Evolutionary conservation across 2,797 vertebrate genomes (phyloP), one percentile per base, ranked within the genome.

Genomic region (Cyprinodon diabolis): DNA sequence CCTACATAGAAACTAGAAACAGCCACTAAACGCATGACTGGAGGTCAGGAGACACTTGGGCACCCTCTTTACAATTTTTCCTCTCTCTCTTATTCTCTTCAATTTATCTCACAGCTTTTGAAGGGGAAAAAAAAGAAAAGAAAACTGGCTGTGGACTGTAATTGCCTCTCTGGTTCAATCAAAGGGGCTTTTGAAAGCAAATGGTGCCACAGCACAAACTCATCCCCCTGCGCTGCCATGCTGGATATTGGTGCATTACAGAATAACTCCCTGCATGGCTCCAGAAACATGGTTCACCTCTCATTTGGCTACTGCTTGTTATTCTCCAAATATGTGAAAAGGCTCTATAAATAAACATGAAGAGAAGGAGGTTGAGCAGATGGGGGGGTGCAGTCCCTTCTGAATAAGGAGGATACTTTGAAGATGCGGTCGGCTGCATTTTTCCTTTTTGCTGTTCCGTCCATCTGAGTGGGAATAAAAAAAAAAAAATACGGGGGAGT

Each of bases 281-380:
- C 93, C 90, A 85, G 87, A 90, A 86, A 81, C 81, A 75, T 74
- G 71, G 69, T 83, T 91, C 93, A 93, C 91, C 91, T 91, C 89
- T 91, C 88, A 90, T 94, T 93, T 91, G 87, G 84, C 83, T 87
- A 82, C 51, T 72, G 79, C 89, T 90, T 88, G 86, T 92, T 92
- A 91, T 86, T 82, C 85, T 91, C 85, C 80, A 90, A 93, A 88
- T 85, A 84, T 90, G 89, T 90, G 86, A 77, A 87, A 85, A 86
- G 77, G 81, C 71, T 82, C 85, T 90, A 95, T 93, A 92, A 95
- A 95, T 95, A 94, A 94, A 92, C 86, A 93, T 90, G 87, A 93
- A 84, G 69, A 79, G 74, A 40, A 8, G 30, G n/a, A 19, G 10
- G 6, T 11, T 1, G 48, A 4, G 4, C 49, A 4, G 77, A 77